Evolutionary conservation across 2,797 vertebrate genomes (phyloP).

Genomic region (Takifugu ocellatus): DNA sequence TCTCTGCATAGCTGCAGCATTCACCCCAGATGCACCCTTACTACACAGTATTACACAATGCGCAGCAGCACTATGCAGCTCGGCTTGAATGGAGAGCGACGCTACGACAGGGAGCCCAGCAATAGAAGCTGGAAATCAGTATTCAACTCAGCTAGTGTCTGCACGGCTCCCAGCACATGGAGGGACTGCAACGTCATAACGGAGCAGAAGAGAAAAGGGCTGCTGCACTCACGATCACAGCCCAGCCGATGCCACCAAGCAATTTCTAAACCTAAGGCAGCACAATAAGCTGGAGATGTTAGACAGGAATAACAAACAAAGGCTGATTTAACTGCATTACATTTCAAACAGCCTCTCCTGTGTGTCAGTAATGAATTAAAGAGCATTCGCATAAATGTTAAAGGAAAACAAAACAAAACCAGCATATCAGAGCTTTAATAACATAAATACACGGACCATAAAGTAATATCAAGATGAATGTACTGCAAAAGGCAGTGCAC

Average conservation of each 20-base stretch:
- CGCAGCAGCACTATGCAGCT: slow-evolving; percentile 43
- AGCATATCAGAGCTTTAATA: no score
- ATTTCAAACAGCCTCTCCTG: no score
- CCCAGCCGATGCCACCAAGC: slow-evolving; percentile 9
- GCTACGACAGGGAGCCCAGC: slow-evolving; percentile 31
- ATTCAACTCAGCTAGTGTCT: slow-evolving; percentile 64
- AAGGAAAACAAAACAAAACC: no score
- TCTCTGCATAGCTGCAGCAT: slow-evolving; percentile 53
- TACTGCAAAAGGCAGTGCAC: no score
- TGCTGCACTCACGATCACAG: slow-evolving; percentile 18
- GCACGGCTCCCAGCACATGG: slow-evolving; percentile 45
- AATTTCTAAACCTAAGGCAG: slow-evolving; percentile 24
- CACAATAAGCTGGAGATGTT: neutral
- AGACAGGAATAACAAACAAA: no score
- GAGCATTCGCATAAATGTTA: no score
- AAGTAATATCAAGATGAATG: no score
- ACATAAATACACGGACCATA: no score
- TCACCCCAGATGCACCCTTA: slow-evolving; percentile 72
- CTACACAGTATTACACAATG: slow-evolving; percentile 64
- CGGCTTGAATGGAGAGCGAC: slow-evolving; percentile 55
- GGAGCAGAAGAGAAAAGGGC: slow-evolving; percentile 21
- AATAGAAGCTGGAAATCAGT: slow-evolving; percentile 48
- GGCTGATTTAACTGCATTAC: no score
- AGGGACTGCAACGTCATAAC: slow-evolving; percentile 54
- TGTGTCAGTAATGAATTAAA: no score